Evolutionary conservation across 2,113 vertebrate species (phyloP), one percentile per base, ranked within the genome.

Genomic region (Prochilodus magdalenae): DNA sequence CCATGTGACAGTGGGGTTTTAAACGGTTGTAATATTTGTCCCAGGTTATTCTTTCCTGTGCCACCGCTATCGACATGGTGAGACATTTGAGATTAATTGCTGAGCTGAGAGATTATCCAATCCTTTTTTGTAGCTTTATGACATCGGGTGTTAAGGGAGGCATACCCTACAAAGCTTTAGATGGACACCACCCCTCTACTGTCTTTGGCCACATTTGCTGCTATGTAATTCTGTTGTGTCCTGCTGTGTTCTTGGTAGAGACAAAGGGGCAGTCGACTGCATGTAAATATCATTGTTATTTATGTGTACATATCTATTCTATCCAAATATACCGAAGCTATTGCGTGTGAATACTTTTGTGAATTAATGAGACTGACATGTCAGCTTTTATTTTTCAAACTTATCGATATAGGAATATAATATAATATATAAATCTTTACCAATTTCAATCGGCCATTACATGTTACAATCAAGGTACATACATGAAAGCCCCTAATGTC

Each of bases 261-360:
- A 87, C 18, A 29, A 80, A 92, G 66, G 82, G 87, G 85, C 89
- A 87, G 90, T 88, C 84, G 79, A 81, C 83, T 90, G 90, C 91
- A 86, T 92, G 92, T 93, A 91, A 93, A 90, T 80, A 90, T 87
- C 77, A 89, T 91, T 92, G 90, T 87, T 90, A 85, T 81, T 80
- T 89, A 86, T 92, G 90, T 88, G 89, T 86, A 90, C 79, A 90
- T 87, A 88, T 84, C 73, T 83, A 86, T 80, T 86, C 82, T 88
- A 88, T 86, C 82, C 87, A 87, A 87, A 87, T 89, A 89, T 87
- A 87, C 86, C 72, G 86, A 36, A 88, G 86, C 85, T 89, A 89
- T 86, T 88, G 85, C 82, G 86, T 87, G 89, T 89, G 89, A 87
- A 89, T 89, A 89, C 84, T 87, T 89, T 86, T 87, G 87, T 88